Evolutionary conservation across 2,888 invertebrate species (phyloP), one percentile per base, ranked within the genome.

Genomic region (Formica aserva): DNA sequence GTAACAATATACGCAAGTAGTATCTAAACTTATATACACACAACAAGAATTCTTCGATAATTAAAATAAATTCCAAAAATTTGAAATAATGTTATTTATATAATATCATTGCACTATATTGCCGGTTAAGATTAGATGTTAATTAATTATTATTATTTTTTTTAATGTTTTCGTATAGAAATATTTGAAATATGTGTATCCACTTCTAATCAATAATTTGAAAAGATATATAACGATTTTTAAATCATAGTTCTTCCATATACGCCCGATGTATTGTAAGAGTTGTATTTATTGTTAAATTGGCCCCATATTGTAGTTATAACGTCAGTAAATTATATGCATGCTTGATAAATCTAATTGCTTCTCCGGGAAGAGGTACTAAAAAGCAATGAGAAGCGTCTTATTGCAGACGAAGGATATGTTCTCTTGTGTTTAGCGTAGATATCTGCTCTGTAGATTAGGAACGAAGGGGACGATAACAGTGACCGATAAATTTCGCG

Each of bases 401-500:
- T 90, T 89, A 88, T 85, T 87, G 89, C 86, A 80, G 81, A 66
- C 85, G 45, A 88, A 90, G 87, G 86, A 86, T 81, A 88, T 88
- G 83, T 87, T 85, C 85, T 85, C 72, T 87, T 84, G 80, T 91
- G 89, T 92, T 92, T 90, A 91, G 91, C 87, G 88, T 86, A 88
- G 90, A 90, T 91, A 92, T 91, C 92, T 85, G 82, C 86, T 89
- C 87, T 90, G 92, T 92, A 92, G 92, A 93, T 93, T 93, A 93
- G 93, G 91, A 91, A 92, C 89, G 89, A 92, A 92, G 91, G 91
- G 92, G 90, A 89, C 89, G 92, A 91, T 92, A 93, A 93, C 93
- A 92, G 91, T 93, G 93, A 92, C 94, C 93, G 89, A 94, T 94
- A 94, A 94, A 94, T 94, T 93, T 92, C 85, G 85, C 87, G 89